These are phyloP conservation scores for Brachypteracias leptosomus DNA, from an alignment of 2,113 vertebrate species.

Conservation along the genomic window DNA sequence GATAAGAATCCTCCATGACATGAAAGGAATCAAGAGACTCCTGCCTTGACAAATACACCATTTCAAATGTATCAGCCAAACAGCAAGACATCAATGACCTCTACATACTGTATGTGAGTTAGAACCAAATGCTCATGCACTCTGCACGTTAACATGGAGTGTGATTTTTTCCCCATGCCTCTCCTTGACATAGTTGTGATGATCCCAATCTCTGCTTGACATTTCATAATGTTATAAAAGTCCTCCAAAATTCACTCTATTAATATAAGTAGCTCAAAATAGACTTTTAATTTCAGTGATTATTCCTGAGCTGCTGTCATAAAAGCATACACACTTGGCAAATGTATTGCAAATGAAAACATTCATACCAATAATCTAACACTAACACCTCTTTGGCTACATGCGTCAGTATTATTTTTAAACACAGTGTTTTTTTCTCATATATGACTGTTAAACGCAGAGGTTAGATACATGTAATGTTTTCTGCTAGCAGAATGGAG, in stretches of 20 bases:
- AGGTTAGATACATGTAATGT: neutral
- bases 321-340: neutral
- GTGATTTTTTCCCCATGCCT: neutral
- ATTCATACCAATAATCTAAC: neutral
- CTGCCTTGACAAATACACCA: neutral
- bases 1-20: neutral
- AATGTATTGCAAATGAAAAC: neutral
- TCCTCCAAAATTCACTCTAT: neutral
- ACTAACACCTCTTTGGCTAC: neutral
- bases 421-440: neutral
- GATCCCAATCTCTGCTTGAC: neutral
- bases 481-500: neutral
- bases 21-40: neutral
- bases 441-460: neutral
- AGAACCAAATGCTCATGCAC: neutral
- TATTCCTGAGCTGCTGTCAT: neutral
- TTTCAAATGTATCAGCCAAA: neutral
- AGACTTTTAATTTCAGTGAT: neutral
- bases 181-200: neutral
- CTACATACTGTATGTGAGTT: neutral
- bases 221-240: neutral
- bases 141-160: neutral
- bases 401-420: neutral
- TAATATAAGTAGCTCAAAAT: neutral
- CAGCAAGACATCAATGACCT: neutral